phyloP scores from a whole-genome alignment of 2,113 vertebrate species.

The Euleptes europaea region DNA sequence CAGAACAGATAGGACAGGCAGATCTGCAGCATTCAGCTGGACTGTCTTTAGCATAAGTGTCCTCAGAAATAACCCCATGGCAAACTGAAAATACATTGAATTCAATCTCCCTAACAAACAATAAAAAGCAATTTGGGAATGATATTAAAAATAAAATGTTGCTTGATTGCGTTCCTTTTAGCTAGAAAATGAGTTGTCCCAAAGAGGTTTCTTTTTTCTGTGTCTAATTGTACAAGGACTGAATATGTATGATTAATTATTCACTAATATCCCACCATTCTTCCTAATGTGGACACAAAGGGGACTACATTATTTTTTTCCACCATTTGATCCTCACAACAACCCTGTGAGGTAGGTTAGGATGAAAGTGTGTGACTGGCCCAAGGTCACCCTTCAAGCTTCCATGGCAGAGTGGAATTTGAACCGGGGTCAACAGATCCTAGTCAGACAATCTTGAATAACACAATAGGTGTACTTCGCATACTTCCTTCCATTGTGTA shows the following conservation, averaged over 20 bases:
- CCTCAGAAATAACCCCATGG: background rate
- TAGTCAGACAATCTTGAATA: too few relatives aligned
- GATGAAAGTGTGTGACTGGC: too few relatives aligned
- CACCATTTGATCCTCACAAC: too few relatives aligned
- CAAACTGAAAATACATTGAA: background rate
- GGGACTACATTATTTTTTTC: too few relatives aligned
- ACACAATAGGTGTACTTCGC: too few relatives aligned
- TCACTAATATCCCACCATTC: too few relatives aligned
- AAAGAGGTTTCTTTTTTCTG: background rate
- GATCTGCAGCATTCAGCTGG: conserved; percentile 33
- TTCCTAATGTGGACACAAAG: too few relatives aligned
- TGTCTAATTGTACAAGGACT: background rate
- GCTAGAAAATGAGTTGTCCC: background rate
- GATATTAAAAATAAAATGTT: background rate
- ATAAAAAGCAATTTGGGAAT: background rate
- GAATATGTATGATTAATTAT: background rate
- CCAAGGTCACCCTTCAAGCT: too few relatives aligned
- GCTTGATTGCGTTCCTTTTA: background rate
- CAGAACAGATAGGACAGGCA: conserved; percentile 44
- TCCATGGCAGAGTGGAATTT: too few relatives aligned
- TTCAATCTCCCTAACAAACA: background rate
- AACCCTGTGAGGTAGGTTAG: too few relatives aligned
- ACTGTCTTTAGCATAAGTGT: conserved; percentile 23
- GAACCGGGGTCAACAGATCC: too few relatives aligned
- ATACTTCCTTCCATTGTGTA: background rate